Conservation (phyloP, 2,113 vertebrate species). For the Vimba vimba region DNA sequence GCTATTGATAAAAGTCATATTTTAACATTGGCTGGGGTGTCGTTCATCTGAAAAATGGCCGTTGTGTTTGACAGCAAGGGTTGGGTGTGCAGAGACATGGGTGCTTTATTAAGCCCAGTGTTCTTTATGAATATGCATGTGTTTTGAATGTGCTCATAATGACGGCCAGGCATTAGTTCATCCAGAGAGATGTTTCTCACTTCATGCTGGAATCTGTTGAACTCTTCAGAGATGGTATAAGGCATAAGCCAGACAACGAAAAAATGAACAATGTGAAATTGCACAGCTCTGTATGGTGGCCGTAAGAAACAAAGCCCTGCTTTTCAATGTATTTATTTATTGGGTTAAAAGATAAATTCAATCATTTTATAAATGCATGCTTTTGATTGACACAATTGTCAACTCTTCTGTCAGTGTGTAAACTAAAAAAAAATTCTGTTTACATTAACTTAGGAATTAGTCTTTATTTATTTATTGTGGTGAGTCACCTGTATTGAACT, state of each 20-base stretch:
- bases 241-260: background rate
- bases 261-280: background rate
- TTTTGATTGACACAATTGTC: background rate
- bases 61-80: background rate
- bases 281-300: background rate
- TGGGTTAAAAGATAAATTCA: background rate
- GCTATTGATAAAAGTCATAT: constrained; percentile 23
- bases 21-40: constrained; percentile 13
- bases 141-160: background rate
- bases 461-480: too few species aligned
- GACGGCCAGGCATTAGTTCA: background rate
- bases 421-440: too few species aligned
- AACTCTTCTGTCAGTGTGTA: background rate
- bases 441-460: too few species aligned
- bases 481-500: too few species aligned
- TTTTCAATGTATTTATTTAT: background rate
- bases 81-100: background rate
- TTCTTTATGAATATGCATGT: constrained; percentile 28
- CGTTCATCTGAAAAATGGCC: background rate
- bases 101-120: background rate
- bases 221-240: background rate
- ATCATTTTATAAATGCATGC: background rate
- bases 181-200: background rate
- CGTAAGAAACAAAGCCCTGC: background rate
- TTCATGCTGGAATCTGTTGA: background rate